Evolutionary conservation across 2,888 invertebrate species (phyloP), one percentile per base, ranked within the genome.

Genomic region (Melanchra persicariae): DNA sequence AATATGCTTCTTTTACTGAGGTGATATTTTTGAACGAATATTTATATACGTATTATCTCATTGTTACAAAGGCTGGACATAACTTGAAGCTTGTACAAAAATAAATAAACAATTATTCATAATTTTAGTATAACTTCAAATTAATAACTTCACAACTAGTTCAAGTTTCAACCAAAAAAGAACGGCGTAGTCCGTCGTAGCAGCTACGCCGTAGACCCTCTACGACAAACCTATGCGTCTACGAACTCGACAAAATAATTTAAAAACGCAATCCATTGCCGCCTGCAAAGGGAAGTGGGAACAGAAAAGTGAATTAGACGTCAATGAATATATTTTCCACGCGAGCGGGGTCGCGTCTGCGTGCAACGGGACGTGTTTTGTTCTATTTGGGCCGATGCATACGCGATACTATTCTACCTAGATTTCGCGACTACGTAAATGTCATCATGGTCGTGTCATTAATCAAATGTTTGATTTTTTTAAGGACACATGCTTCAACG

Each of bases 291-390:
- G 59, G 59, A 80, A 52, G 64, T 75, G 70, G 80, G 72, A 79
- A 85, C 67, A 78, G 84, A 83, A n/a, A 87, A 88, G 64, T 83
- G 83, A 85, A 85, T 89, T 87, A 88, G 83, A 74, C 76, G 63
- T 77, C 87, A 87, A 89, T 89, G 88, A 89, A 89, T 89, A 88
- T 89, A 88, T 88, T 89, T 88, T 87, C 88, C 85, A 68, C 77
- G 65, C 80, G 86, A 83, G 74, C 61, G 82, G 55, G 59, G 75
- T 72, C 65, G 74, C 77, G 66, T 79, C 83, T 83, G 82, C 64
- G 70, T 75, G 63, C 71, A 74, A n/a, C 65, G 66, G 57, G 47
- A 71, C 70, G 71, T 73, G 67, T 40, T 70, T 47, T 45, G 55
- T 76, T 74, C 22, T 71, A 67, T 74, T 74, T 61, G 61, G 63